phyloP scores from a whole-genome alignment of 2,797 vertebrate genomes.

The Micrastur ruficollis region DNA sequence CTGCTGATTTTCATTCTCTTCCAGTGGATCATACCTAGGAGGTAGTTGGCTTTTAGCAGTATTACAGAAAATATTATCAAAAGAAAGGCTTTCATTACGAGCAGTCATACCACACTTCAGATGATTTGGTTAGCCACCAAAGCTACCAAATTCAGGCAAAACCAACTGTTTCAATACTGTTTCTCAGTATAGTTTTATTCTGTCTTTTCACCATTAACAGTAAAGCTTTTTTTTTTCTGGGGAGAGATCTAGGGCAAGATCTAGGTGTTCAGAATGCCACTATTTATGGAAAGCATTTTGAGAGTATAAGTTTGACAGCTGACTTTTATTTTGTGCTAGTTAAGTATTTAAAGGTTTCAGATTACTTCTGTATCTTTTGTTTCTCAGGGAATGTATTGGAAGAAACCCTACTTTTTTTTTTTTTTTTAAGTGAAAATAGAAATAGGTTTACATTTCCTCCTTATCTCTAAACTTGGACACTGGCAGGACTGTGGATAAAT shows the following conservation, averaged over 20 bases:
- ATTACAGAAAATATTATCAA: neutral
- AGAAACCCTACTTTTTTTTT: rapidly evolving
- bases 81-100: neutral
- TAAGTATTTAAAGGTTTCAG: neutral
- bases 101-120: neutral
- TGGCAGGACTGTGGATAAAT: neutral
- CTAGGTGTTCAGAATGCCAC: neutral
- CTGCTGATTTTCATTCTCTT: neutral
- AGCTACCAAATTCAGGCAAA: neutral
- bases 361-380: neutral
- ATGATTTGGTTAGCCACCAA: neutral
- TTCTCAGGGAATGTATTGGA: neutral
- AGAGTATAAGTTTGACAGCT: neutral
- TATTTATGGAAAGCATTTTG: neutral
- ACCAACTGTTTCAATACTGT: neutral
- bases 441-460: neutral
- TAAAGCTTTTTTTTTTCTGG: neutral
- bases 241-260: neutral
- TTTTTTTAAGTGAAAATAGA: neutral
- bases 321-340: neutral
- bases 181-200: neutral
- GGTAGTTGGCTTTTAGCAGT: neutral
- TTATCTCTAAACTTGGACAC: neutral
- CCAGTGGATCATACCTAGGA: neutral
- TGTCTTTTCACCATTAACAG: neutral